phyloP scores from a whole-genome alignment of 2,113 vertebrate species.

The Naja naja region DNA sequence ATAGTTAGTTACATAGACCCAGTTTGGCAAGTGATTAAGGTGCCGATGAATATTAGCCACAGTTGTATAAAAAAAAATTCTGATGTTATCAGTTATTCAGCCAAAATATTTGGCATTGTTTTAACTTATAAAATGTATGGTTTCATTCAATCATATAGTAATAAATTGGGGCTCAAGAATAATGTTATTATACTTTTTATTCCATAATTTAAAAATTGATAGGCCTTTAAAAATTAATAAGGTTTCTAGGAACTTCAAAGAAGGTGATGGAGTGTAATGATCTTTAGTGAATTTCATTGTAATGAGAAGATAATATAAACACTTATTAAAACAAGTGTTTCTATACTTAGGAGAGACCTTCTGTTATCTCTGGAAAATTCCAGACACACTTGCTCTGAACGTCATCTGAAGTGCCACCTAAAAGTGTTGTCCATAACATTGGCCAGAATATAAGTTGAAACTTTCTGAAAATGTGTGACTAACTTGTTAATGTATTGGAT shows the following conservation, averaged over 20 bases:
- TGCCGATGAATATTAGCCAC: not conserved
- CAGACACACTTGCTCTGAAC: conserved; percentile 56
- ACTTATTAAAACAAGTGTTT: conserved; percentile 68
- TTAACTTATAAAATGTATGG: not conserved
- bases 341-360: conserved; percentile 66
- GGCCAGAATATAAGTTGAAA: conserved; percentile 59
- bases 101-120: not conserved
- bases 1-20: not conserved
- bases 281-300: conserved; percentile 37
- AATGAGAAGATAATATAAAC: conserved; percentile 60
- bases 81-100: not conserved
- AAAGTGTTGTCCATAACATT: conserved; percentile 59
- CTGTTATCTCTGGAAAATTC: conserved; percentile 70
- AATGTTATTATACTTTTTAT: conserved; percentile 1
- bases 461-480: conserved; percentile 53
- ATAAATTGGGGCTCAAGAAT: not conserved
- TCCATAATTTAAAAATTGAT: not conserved
- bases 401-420: conserved; percentile 60
- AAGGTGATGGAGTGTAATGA: not conserved
- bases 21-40: not conserved
- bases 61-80: not conserved
- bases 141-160: not conserved
- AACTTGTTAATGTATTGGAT: conserved; percentile 18
- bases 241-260: not conserved
- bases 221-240: not conserved